Conservation (phyloP, 2,888 invertebrate species). For the Chaetogeoica ovagalla region DNA sequence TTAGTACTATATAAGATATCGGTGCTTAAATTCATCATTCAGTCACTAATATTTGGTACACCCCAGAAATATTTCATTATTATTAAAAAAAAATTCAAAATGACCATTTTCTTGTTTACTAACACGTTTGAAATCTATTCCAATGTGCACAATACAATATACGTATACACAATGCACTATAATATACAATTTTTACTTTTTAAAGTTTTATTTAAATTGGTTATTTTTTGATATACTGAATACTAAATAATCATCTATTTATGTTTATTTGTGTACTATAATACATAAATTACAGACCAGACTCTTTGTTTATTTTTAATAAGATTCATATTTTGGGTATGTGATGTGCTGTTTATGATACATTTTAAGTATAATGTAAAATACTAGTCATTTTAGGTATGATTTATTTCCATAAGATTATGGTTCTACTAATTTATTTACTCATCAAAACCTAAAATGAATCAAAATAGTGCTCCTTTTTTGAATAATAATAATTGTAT, state of each 20-base stretch:
- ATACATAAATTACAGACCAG: too few species aligned
- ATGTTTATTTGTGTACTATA: background rate
- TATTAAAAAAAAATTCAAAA: too few species aligned
- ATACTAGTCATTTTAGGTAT: conserved; percentile 37
- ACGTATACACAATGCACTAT: background rate
- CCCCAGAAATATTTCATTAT: too few species aligned
- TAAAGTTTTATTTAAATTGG: background rate
- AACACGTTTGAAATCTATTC: background rate
- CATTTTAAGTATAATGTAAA: background rate
- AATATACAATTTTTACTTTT: background rate
- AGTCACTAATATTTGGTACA: background rate
- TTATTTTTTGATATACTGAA: background rate
- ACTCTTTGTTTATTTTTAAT: too few species aligned
- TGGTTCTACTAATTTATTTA: background rate
- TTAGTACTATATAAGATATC: conserved; percentile 16
- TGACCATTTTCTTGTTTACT: too few species aligned
- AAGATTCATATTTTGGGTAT: too few species aligned
- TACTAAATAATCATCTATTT: background rate
- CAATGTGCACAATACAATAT: background rate
- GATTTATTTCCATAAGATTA: background rate
- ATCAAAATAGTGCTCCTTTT: background rate
- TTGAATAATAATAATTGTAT: background rate
- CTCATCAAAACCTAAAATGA: background rate
- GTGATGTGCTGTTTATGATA: too few species aligned
- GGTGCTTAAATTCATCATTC: conserved; percentile 18